phyloP scores from a whole-genome alignment of 2,113 vertebrate genomes.

The Poeciliopsis turrubarensis region DNA sequence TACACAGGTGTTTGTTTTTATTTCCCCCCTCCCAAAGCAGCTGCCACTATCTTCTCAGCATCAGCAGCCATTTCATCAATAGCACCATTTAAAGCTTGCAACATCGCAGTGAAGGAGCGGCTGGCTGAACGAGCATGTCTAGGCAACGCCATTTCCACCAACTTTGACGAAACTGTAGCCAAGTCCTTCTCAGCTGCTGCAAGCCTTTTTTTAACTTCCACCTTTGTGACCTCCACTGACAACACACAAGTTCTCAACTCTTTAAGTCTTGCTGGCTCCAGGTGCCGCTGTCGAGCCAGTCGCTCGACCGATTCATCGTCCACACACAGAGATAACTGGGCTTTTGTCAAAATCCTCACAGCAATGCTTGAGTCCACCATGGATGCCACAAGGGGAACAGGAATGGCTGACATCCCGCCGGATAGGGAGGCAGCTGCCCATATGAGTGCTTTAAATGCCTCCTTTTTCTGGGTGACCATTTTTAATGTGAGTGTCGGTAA shows the following conservation, averaged over 20 bases:
- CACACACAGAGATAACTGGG: conserved; percentile 71
- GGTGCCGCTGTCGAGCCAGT: conserved; percentile 57
- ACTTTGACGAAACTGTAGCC: conserved; percentile 36
- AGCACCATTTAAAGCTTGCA: conserved; percentile 69
- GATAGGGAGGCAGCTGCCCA: conserved; percentile 79
- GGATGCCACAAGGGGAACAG: conserved; percentile 76
- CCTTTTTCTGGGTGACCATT: conserved; percentile 72
- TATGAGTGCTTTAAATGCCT: conserved; percentile 73
- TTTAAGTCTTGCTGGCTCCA: conserved; percentile 55
- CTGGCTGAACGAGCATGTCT: conserved; percentile 66
- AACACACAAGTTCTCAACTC: conserved; percentile 62
- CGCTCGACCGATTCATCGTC: conserved; percentile 68
- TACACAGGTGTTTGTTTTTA: neutral
- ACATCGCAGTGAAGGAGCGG: conserved; percentile 75
- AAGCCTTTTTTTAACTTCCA: conserved; percentile 69
- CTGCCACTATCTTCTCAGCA: conserved; percentile 67
- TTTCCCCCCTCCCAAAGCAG: conserved; percentile 40
- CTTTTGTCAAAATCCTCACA: conserved; percentile 72
- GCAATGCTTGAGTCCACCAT: conserved; percentile 75
- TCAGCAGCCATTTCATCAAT: conserved; percentile 78
- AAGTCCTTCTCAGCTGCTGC: conserved; percentile 67
- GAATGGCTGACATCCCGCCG: conserved; percentile 73
- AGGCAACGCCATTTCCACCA: conserved; percentile 76
- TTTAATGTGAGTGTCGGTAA: conserved; percentile 61
- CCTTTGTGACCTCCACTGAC: conserved; percentile 74